phyloP scores from a whole-genome alignment of 2,797 vertebrate species.

The Yasuhikotakia modesta region DNA sequence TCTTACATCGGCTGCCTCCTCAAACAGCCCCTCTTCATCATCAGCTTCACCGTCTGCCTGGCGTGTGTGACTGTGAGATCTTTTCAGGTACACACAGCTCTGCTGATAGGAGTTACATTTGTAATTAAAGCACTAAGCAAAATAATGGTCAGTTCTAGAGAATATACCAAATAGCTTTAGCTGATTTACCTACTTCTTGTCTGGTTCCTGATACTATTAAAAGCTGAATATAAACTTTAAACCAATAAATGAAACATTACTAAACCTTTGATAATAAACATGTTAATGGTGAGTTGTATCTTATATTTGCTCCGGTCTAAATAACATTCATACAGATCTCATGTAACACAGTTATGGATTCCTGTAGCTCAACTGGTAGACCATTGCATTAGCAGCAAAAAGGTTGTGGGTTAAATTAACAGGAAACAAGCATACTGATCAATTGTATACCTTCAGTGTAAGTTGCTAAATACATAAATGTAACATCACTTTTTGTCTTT shows the following conservation, averaged over 20 bases:
- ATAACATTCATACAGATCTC: neutral
- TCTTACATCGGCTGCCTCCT: conserved; percentile 71
- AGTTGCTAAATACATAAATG: too few species aligned
- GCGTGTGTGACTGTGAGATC: conserved; percentile 79
- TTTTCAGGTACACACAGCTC: conserved; percentile 71
- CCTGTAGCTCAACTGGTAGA: too few species aligned
- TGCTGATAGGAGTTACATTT: neutral
- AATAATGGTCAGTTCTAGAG: neutral
- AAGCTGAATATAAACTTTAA: too few species aligned
- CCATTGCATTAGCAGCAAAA: too few species aligned
- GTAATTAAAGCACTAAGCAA: neutral
- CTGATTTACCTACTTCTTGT: too few species aligned
- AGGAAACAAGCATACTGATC: too few species aligned
- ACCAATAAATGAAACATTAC: too few species aligned
- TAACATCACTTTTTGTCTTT: conserved; percentile 61
- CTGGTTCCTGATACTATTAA: too few species aligned
- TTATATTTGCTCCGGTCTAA: neutral
- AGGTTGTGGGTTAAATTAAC: too few species aligned
- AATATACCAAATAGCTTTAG: too few species aligned
- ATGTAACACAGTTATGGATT: neutral
- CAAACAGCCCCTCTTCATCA: conserved; percentile 75
- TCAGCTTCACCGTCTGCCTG: conserved; percentile 80
- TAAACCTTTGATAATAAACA: too few species aligned
- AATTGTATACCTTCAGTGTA: too few species aligned
- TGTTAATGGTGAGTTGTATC: neutral